Evolutionary conservation across 2,888 invertebrate genomes (phyloP).

Genomic region (Aproaerema taeniolella): DNA sequence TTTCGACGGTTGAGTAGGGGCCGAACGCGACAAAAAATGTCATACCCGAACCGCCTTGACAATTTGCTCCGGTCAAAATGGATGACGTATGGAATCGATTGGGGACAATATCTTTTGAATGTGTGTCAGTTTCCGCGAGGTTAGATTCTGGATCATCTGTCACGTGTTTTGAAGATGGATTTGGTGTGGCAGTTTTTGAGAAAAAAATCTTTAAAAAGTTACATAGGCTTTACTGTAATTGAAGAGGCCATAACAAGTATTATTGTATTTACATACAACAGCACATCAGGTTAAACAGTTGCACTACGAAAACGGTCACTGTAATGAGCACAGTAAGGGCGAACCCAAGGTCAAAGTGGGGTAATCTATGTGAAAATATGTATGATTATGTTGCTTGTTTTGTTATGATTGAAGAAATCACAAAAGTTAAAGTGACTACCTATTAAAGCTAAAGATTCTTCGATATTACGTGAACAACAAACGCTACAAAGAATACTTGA

Average conservation of each 20-base stretch:
- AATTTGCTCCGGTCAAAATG: slow-evolving; percentile 51
- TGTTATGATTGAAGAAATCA: too few species aligned
- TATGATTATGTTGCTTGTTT: too few species aligned
- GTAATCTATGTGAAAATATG: too few species aligned
- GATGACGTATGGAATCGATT: slow-evolving; percentile 41
- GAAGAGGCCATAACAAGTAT: background rate
- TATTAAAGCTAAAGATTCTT: background rate
- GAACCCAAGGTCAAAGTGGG: too few species aligned
- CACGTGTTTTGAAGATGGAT: background rate
- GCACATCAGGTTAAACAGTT: too few species aligned
- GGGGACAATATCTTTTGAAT: slow-evolving; percentile 33
- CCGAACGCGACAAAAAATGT: slow-evolving; percentile 39
- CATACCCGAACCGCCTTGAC: slow-evolving; percentile 41
- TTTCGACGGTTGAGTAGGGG: slow-evolving; percentile 51
- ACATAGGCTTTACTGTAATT: background rate
- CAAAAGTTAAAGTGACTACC: background rate
- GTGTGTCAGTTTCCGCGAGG: slow-evolving; percentile 36
- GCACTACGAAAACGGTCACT: too few species aligned
- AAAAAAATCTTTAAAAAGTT: background rate
- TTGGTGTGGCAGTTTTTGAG: background rate
- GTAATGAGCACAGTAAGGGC: too few species aligned
- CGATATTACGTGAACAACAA: background rate
- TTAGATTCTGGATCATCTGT: slow-evolving; percentile 20
- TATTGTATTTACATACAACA: background rate
- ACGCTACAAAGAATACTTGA: background rate